phyloP scores from a whole-genome alignment of 2,113 vertebrate genomes.

The Albula goreensis region DNA sequence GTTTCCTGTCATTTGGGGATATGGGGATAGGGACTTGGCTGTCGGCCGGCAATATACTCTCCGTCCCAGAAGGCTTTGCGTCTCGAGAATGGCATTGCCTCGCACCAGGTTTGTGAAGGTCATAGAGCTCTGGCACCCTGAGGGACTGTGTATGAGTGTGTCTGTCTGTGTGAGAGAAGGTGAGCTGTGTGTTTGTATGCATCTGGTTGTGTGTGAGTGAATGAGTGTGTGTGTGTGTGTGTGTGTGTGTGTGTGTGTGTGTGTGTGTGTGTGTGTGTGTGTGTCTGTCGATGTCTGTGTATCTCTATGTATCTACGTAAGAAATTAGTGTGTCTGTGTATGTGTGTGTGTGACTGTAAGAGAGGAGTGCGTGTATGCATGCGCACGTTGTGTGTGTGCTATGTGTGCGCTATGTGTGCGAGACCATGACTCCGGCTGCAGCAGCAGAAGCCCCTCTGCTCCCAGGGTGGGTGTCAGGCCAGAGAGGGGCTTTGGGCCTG shows the following conservation, averaged over 20 bases:
- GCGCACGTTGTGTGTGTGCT: slow-evolving; percentile 30
- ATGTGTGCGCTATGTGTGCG: slow-evolving; percentile 24
- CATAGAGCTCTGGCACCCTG: too few species aligned
- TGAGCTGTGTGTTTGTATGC: background rate
- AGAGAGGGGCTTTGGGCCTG: slow-evolving; percentile 6
- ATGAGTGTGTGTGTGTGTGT: too few species aligned
- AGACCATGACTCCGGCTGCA: background rate
- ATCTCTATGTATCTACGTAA: background rate
- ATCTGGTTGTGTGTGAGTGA: background rate
- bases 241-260: background rate
- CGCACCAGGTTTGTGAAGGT: too few species aligned
- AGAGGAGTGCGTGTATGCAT: slow-evolving; percentile 23
- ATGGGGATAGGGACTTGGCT: slow-evolving; percentile 13
- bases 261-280: background rate
- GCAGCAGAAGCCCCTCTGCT: background rate
- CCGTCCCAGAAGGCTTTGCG: background rate
- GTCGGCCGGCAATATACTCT: background rate
- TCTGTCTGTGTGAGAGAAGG: background rate
- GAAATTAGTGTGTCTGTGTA: background rate
- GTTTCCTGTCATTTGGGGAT: slow-evolving; percentile 20
- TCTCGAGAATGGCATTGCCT: too few species aligned
- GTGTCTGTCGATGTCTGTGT: background rate
- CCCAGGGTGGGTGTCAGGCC: slow-evolving; percentile 22
- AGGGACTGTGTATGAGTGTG: too few species aligned
- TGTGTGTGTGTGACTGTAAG: background rate